Evolutionary conservation across 1,140 invertebrate genomes (phyloP).

Genomic region (Hyles euphorbiae): DNA sequence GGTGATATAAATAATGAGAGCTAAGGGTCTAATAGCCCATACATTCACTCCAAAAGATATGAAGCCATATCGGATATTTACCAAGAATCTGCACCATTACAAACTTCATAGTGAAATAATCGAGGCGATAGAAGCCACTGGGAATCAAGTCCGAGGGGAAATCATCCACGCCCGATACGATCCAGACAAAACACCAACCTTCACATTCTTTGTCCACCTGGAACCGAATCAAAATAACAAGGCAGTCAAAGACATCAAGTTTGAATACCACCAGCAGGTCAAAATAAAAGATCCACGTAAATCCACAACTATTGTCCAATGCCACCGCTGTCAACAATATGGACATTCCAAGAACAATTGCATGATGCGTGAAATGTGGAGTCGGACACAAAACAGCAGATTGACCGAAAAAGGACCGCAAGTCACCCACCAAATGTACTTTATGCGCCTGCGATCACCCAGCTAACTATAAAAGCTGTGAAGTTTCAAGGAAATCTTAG

Average conservation of each 20-base stretch:
- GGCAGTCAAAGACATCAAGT: no score
- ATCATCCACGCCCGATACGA: neutral
- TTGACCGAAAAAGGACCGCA: neutral
- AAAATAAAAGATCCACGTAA: no score
- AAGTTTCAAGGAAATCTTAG: neutral
- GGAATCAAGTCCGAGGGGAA: neutral
- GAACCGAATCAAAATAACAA: no score
- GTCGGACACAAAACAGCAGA: neutral
- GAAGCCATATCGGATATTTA: neutral
- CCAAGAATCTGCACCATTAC: slow-evolving; percentile 1
- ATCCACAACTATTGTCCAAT: no score
- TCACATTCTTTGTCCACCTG: no score
- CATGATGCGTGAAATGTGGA: slow-evolving; percentile 3
- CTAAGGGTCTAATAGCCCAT: neutral
- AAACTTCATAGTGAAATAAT: neutral
- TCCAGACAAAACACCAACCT: neutral
- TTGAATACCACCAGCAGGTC: no score
- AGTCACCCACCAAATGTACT: neutral
- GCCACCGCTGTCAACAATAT: no score
- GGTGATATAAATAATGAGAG: neutral
- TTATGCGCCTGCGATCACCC: neutral
- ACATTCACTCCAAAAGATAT: slow-evolving; percentile 1
- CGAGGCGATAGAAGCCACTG: slow-evolving; percentile 4
- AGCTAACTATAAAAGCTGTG: slow-evolving; percentile 3
- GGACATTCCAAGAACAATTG: no score